Base-by-base conservation (phyloP, 1,140 invertebrate genomes). In the Mya arenaria region DNA sequence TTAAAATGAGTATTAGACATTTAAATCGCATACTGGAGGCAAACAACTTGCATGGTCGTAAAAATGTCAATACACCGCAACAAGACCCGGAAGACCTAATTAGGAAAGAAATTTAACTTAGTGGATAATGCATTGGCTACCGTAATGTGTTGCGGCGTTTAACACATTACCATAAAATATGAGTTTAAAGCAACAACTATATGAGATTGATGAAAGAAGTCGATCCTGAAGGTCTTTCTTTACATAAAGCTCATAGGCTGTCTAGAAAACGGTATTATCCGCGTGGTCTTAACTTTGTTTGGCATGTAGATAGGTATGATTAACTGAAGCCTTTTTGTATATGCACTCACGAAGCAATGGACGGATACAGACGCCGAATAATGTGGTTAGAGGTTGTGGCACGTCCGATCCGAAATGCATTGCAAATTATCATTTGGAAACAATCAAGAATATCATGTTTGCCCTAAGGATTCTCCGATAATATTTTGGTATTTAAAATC, bases 281-380 rank as follows among this genome's bases (percentile, higher is more conserved):
- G 13, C 84, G 55, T 68, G 90, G 89, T 10, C 88, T 88, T 52
- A 89, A 91, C 73, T 85, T 62, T 82, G 3, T 87, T 0, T 91
- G 90, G 89, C 90, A 92, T 73, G 60, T 88, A 8, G 90, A 92
- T 85, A 82, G 80, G 0, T 89, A 89, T 79, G 91, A 91, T 63
- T 91, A 91, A 85, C 71, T 92, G 19, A 92, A 91, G 78, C 84
- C 82, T 28, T 91, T 81, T 78, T 90, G 90, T 8, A 81, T 91
- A 34, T 86, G 84, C 25, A 88, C 91, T 28, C 81, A 86, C 79
- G 89, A 85, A n/a, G 89, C 85, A 34, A 87, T 92, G 8, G 89
- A 91, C 80, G 90, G 90, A 2, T 92, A 80, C 81, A 91, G 90
- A 4, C 63, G 87, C n/a, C 72, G 84, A 10, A 44, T 91, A 1